These are phyloP conservation scores for Protosalanx chinensis DNA, from an alignment of 2,797 vertebrate species.

Conservation along the genomic window DNA sequence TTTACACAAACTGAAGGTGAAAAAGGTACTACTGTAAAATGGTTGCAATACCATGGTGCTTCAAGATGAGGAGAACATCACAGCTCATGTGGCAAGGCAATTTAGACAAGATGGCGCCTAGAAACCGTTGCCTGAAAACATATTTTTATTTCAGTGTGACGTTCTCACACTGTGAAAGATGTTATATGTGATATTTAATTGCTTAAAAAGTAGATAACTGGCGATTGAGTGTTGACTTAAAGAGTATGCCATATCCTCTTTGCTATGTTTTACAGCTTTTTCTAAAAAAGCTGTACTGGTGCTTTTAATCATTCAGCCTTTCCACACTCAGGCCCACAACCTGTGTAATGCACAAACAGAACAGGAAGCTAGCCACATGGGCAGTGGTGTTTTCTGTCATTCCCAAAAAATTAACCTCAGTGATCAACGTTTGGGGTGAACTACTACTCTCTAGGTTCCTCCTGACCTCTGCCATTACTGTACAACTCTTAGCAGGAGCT, in stretches of 20 bases:
- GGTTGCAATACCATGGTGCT: conserved; percentile 96
- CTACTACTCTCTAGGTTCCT: conserved; percentile 72
- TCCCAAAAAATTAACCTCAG: conserved; percentile 56
- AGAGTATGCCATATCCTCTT: conserved; percentile 58
- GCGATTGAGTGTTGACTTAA: conserved; percentile 28
- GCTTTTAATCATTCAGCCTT: conserved; percentile 81
- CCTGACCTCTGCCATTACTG: conserved; percentile 76
- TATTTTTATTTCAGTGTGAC: conserved; percentile 7
- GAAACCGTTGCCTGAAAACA: conserved; percentile 54
- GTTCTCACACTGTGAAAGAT: conserved; percentile 49
- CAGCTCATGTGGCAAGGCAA: conserved; percentile 84
- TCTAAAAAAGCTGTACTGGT: conserved; percentile 82
- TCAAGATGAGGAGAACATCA: conserved; percentile 86
- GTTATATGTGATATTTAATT: conserved; percentile 36
- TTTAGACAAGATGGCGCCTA: conserved; percentile 65
- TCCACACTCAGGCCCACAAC: conserved; percentile 62
- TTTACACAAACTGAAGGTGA: conserved; percentile 88
- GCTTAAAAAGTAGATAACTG: conserved; percentile 26
- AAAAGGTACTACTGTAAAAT: conserved; percentile 98
- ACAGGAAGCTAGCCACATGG: conserved; percentile 74
- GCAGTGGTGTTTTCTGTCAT: conserved; percentile 80
- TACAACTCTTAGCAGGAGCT: conserved; percentile 71
- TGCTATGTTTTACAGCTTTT: conserved; percentile 71
- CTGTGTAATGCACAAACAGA: conserved; percentile 72
- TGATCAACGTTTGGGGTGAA: conserved; percentile 78